Conservation (phyloP, 2,797 vertebrate species). For the Rhinogobio ventralis region DNA sequence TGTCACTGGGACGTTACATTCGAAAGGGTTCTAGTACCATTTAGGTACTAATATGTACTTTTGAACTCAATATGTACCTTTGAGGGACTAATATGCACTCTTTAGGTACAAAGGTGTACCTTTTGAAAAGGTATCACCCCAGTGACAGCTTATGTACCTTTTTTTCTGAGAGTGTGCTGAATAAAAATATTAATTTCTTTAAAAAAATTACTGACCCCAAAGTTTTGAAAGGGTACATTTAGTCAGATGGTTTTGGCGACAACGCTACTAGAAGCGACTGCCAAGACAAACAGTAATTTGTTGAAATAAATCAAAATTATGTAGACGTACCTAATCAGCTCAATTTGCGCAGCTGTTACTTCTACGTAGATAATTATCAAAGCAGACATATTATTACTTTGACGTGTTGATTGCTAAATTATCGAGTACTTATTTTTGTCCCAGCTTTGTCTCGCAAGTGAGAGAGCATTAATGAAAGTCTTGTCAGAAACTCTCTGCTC, state of each 20-base stretch:
- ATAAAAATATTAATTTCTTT: neutral
- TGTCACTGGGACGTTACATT: too few species aligned
- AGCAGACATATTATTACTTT: conserved; percentile 65
- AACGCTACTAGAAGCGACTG: conserved; percentile 15
- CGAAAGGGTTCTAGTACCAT: too few species aligned
- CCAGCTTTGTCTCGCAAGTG: conserved; percentile 27
- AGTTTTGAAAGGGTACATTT: neutral
- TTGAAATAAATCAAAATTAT: conserved; percentile 67
- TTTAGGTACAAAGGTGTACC: too few species aligned
- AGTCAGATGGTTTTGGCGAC: neutral
- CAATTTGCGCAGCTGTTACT: conserved; percentile 67
- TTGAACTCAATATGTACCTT: too few species aligned
- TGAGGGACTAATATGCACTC: too few species aligned
- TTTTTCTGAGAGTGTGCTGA: too few species aligned
- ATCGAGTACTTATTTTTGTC: conserved; percentile 30
- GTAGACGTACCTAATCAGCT: conserved; percentile 69
- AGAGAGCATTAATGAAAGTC: conserved; percentile 29
- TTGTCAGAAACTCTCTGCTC: conserved; percentile 23
- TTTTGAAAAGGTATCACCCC: too few species aligned
- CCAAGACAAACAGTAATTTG: conserved; percentile 60
- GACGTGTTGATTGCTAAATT: conserved; percentile 63
- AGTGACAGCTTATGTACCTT: too few species aligned
- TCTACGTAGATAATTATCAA: conserved; percentile 66
- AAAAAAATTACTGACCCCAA: neutral
- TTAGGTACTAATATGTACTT: too few species aligned